These are phyloP conservation scores for Neoniphon sammara DNA, from an alignment of 2,797 vertebrate genomes.

Conservation along the genomic window DNA sequence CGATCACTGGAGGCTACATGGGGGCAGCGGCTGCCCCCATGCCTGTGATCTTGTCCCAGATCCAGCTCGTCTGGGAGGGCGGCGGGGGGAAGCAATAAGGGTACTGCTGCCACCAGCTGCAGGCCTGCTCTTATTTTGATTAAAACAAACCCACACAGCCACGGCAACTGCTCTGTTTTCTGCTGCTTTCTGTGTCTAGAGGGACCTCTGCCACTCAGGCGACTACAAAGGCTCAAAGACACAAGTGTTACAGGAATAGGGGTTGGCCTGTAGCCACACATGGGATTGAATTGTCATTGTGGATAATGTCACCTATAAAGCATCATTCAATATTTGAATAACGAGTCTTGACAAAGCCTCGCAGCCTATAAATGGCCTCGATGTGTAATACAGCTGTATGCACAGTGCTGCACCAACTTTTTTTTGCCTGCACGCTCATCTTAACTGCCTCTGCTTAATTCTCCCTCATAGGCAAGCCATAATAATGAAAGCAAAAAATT, in stretches of 20 bases:
- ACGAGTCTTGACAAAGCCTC: conserved; percentile 74
- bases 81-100: conserved; percentile 60
- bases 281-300: conserved; percentile 82
- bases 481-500: conserved; percentile 35
- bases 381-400: conserved; percentile 54
- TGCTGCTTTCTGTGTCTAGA: conserved; percentile 58
- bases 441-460: conserved; percentile 54
- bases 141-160: conserved; percentile 72
- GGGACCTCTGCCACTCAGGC: conserved; percentile 71
- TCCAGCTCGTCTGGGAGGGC: conserved; percentile 67
- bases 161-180: conserved; percentile 70
- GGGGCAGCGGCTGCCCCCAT: conserved; percentile 62
- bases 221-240: conserved; percentile 68
- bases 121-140: conserved; percentile 73
- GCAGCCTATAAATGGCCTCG: conserved; percentile 68
- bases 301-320: conserved; percentile 78
- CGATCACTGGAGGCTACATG: conserved; percentile 67
- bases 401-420: conserved; percentile 11
- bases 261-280: conserved; percentile 73
- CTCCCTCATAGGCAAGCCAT: conserved; percentile 18
- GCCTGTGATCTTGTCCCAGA: conserved; percentile 72
- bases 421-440: conserved; percentile 36
- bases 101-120: conserved; percentile 68
- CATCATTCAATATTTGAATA: conserved; percentile 82
- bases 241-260: conserved; percentile 56